Evolutionary conservation across 2,888 invertebrate genomes (phyloP), one percentile per base, ranked within the genome.

Genomic region (Heliconius aoede): DNA sequence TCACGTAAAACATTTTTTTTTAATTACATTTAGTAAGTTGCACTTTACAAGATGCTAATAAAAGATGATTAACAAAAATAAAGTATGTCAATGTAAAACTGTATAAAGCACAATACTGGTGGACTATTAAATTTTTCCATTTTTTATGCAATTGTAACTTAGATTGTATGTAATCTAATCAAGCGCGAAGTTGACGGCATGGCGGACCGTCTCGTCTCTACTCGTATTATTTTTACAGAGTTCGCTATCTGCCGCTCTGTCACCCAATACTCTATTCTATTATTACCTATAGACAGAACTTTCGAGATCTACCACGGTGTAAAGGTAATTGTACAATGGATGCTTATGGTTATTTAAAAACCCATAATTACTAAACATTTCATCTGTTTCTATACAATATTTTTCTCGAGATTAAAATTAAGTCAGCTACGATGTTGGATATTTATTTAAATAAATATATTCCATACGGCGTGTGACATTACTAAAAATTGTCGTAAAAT

Each of bases 41-140:
- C 62, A 64, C 11, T 9, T 64, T 11, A 32, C n/a, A 64, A 64
- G 21, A 62, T 64, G 5, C n/a, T 24, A 36, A 36, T 64, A 64
- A 64, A 64, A 64, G 32, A 36, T 36, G 32, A 36, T 64, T 36
- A 65, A 65, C 24, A 24, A 40, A 3, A 40, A 65, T 91, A 92
- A 92, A 93, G 91, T 92, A 86, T 90, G 89, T 84, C 90, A 88
- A 30, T 15, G 84, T 85, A 78, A 75, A 84, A 85, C 79, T 79
- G 84, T 85, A 89, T 88, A 90, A 89, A 89, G 84, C 86, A 89
- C 85, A 86, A 90, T 88, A 89, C 86, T 80, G 90, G 90, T 91
- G 84, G 87, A 88, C 89, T 91, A 92, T 92, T 92, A 91, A 90
- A 91, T 92, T 92, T 90, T 91, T 90, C 90, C 88, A 90, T 87